Evolutionary conservation across 2,797 vertebrate genomes (phyloP), one percentile per base, ranked within the genome.

Genomic region (Notamacropus eugenii): DNA sequence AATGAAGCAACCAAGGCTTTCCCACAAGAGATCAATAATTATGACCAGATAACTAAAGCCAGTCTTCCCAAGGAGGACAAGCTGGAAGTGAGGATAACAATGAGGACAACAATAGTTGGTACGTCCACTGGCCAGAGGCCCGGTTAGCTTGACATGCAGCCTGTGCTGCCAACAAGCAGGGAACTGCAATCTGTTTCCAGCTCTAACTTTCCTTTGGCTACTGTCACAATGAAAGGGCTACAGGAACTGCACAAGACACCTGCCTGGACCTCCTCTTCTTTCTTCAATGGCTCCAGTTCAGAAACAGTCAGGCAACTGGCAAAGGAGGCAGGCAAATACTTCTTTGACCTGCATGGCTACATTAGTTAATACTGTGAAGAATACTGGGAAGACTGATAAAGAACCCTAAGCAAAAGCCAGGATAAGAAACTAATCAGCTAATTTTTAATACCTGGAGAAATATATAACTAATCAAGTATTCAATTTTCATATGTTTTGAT

Each of bases 271-370:
- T 87, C 74, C 74, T 87, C 74, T 87, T 87, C 74, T 87, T 87
- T 87, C 74, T 87, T 87, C 74, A 87, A 87, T 87, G 74, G 74
- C 74, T 87, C 74, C 74, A 87, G 74, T 87, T 87, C 74, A 87
- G 74, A 87, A 87, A 87, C 74, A 87, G 74, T 87, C 74, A 27
- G 74, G 74, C 74, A 87, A 87, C 40, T 82, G 67, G 40, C 74
- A 87, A 87, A 87, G 40, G 74, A 87, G 74, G 74, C 74, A 87
- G 74, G 40, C 40, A 87, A 87, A 87, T 27, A 11, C 74, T 87
- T 87, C 74, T 87, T 46, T 87, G 74, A 87, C 40, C 74, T 87
- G 40, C 74, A 87, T 82, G n/a, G n/a, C 67, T 82, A 82, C n/a
- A 82, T 87, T 87, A 87, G 40, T 87, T 87, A 87, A 87, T 87